Evolutionary conservation across 2,113 vertebrate species (phyloP), one percentile per base, ranked within the genome.

Genomic region (Girardinichthys multiradiatus): DNA sequence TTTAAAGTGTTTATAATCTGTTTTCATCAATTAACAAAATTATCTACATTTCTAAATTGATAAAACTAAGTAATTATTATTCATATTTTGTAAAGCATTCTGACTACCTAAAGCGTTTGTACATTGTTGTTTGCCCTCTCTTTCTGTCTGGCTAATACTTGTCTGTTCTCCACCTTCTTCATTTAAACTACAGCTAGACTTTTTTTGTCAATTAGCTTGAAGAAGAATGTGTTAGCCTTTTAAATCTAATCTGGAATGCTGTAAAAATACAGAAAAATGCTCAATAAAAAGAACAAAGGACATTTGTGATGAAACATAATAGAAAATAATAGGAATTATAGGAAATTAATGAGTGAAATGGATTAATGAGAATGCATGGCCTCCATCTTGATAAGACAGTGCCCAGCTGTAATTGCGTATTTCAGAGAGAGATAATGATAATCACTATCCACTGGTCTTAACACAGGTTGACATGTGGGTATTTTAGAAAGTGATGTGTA

Each of bases 401-500:
- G 37, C 72, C 68, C 61, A 58, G 74, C 31, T 35, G 21, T 59
- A 27, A 26, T 12, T 45, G 12, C 58, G 27, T 30, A 11, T 72
- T 39, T 6, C 24, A 19, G 15, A 10, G 37, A 54, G 42, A 54
- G 61, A 37, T 27, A 70, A 67, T 73, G 65, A 58, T 76, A 72
- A 42, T 35, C 33, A 15, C 19, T 59, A 33, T 57, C 42, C 35
- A 19, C 59, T 45, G 54, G 17, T 67, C 60, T 51, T 27, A 71
- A 70, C 57, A 67, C 45, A 83, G 30, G 73, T 72, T 42, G 21
- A 27, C 31, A 39, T 45, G 42, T 64, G 66, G 82, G 66, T 17
- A 0, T 74, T 76, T 39, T 13, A 30, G 68, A 68, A 54, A 63
- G 35, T 51, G 79, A 70, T 81, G 79, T 67, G 31, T 78, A 69